Evolutionary conservation across 2,797 vertebrate genomes (phyloP).

Genomic region (Nannoperca obscura): DNA sequence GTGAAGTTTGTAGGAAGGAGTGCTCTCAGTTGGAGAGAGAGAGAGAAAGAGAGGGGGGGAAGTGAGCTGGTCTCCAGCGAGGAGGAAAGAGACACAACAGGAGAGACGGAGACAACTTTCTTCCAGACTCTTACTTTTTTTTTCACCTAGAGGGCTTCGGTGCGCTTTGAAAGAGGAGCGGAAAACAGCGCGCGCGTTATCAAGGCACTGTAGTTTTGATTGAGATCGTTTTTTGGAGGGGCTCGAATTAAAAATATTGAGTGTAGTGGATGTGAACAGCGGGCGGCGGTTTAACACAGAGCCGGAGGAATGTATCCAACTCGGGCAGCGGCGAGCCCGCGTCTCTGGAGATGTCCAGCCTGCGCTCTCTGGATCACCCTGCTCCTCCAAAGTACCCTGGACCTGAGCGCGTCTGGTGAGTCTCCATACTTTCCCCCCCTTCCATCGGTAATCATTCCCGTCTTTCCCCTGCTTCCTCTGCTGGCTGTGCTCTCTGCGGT

Average conservation of each 20-base stretch:
- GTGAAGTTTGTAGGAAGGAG: slow-evolving; percentile 64
- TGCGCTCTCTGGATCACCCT: slow-evolving; percentile 75
- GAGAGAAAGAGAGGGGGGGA: slow-evolving; percentile 46
- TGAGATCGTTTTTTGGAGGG: not conserved
- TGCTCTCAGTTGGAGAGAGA: slow-evolving; percentile 66
- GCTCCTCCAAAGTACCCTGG: slow-evolving; percentile 71
- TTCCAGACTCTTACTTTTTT: slow-evolving; percentile 13
- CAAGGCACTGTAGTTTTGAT: slow-evolving; percentile 1
- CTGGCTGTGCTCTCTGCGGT: slow-evolving; percentile 4
- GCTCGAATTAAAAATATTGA: slow-evolving; percentile 43
- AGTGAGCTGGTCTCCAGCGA: slow-evolving; percentile 59
- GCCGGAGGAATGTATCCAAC: slow-evolving; percentile 84
- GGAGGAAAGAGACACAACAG: slow-evolving; percentile 51
- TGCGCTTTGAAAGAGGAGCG: slow-evolving; percentile 21
- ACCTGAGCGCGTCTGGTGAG: slow-evolving; percentile 82
- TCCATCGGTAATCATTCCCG: not conserved
- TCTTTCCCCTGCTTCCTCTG: not conserved
- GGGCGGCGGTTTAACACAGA: slow-evolving; percentile 53
- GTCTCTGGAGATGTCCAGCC: slow-evolving; percentile 79
- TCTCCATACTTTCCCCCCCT: not conserved
- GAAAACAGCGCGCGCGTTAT: not conserved
- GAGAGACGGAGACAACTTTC: slow-evolving; percentile 48
- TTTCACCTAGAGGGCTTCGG: not conserved
- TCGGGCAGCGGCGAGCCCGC: slow-evolving; percentile 73
- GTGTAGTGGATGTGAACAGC: slow-evolving; percentile 82